These are phyloP conservation scores for Argya squamiceps DNA, from an alignment of 2,797 vertebrate genomes.

Conservation along the genomic window DNA sequence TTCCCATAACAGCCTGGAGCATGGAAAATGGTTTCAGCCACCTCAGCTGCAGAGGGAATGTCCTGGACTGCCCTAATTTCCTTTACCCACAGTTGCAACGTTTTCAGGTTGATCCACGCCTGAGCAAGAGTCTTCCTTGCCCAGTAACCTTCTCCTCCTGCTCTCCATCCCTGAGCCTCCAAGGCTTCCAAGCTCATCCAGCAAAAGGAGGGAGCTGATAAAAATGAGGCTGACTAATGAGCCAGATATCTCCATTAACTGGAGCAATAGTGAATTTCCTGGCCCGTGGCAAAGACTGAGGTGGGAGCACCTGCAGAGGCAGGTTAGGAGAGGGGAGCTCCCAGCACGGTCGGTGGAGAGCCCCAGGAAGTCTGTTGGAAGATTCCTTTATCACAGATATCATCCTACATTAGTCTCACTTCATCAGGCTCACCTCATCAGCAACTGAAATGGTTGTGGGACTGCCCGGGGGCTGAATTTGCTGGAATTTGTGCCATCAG, in stretches of 20 bases:
- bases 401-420: not conserved
- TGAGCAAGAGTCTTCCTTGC: not conserved
- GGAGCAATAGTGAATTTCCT: not conserved
- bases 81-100: not conserved
- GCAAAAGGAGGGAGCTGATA: not conserved
- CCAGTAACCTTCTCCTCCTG: not conserved
- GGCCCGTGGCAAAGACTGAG: not conserved
- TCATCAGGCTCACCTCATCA: not conserved
- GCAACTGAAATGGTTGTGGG: not conserved
- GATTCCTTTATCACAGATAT: not conserved
- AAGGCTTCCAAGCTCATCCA: not conserved
- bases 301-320: not conserved
- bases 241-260: not conserved
- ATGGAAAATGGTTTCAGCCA: not conserved
- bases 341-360: not conserved
- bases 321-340: not conserved
- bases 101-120: not conserved
- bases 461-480: not conserved
- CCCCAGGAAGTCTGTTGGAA: not conserved
- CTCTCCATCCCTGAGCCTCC: not conserved
- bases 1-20: not conserved
- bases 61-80: not conserved
- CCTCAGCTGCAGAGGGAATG: not conserved
- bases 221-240: not conserved
- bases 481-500: not conserved